Evolutionary conservation across 1,140 invertebrate genomes (phyloP).

Genomic region (Drosophila melanogaster): DNA sequence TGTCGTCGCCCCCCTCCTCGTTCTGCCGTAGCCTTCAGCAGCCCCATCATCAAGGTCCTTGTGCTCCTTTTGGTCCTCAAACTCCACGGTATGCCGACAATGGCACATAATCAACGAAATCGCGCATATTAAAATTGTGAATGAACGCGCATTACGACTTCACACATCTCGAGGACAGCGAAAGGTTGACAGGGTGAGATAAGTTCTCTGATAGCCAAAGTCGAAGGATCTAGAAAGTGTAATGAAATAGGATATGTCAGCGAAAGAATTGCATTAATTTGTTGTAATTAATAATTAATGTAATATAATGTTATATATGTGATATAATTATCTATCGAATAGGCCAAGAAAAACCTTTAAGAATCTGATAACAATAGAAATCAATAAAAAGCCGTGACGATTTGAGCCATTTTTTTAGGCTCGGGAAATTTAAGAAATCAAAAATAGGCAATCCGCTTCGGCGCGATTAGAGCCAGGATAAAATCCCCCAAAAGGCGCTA

Average conservation of each 20-base stretch:
- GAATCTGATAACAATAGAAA: background rate
- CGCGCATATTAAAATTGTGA: conserved; percentile 55
- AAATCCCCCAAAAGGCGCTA: background rate
- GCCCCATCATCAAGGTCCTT: background rate
- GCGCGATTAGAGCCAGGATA: conserved; percentile 2
- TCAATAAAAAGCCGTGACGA: background rate
- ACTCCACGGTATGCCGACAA: conserved; percentile 38
- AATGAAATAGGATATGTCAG: too few species aligned
- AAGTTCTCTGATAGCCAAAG: background rate
- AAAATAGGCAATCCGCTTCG: background rate
- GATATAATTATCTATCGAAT: too few species aligned
- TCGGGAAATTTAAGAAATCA: background rate
- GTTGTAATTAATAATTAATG: too few species aligned
- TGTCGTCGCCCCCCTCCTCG: conserved; percentile 16
- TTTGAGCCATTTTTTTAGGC: background rate
- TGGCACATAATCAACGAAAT: conserved; percentile 65
- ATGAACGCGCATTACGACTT: conserved; percentile 24
- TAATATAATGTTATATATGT: too few species aligned
- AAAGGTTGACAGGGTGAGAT: background rate
- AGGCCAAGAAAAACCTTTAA: too few species aligned
- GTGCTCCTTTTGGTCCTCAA: background rate
- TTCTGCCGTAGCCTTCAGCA: background rate
- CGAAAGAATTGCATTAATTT: background rate
- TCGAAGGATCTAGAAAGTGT: too few species aligned
- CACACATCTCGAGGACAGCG: conserved; percentile 1